Percentiles rank a stretch among this genome's conserved stretches.
phyloP scores from a whole-genome alignment of 1,140 invertebrate genomes.

The Trachymyrmex cornetzi region DNA sequence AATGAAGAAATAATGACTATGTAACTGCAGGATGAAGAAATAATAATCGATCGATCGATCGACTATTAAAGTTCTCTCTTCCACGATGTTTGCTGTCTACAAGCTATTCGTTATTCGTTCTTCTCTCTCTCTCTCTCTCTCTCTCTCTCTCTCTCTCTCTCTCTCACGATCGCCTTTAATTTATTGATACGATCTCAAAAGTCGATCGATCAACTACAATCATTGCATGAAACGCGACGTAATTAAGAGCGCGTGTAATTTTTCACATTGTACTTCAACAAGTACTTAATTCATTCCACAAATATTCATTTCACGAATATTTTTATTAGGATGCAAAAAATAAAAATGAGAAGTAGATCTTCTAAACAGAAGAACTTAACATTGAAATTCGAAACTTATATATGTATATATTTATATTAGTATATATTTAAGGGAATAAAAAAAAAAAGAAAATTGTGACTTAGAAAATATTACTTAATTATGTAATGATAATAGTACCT shows the following conservation, averaged over 20 bases:
- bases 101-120: conserved; percentile 21
- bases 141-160: not conserved
- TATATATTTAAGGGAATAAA: not conserved
- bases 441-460: not conserved
- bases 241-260: conserved; percentile 28
- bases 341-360: not conserved
- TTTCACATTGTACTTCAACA: not conserved
- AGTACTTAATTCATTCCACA: not conserved
- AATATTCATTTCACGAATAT: not conserved
- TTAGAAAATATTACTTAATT: not conserved
- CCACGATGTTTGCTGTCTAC: conserved; percentile 28
- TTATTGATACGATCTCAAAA: conserved; percentile 18
- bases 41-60: conserved; percentile 60
- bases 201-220: conserved; percentile 39
- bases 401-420: not conserved
- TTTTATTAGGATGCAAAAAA: not conserved
- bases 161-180: conserved; percentile 22
- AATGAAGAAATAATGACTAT: conserved; percentile 53
- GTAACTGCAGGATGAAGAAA: conserved; percentile 5
- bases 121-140: not conserved
- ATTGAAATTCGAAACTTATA: not conserved
- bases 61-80: conserved; percentile 19
- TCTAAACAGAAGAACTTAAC: not conserved
- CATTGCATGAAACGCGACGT: conserved; percentile 27
- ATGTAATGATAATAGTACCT: not conserved